These are phyloP conservation scores for Ecdyonurus torrentis DNA, from an alignment of 2,888 invertebrate species.

Conservation along the genomic window DNA sequence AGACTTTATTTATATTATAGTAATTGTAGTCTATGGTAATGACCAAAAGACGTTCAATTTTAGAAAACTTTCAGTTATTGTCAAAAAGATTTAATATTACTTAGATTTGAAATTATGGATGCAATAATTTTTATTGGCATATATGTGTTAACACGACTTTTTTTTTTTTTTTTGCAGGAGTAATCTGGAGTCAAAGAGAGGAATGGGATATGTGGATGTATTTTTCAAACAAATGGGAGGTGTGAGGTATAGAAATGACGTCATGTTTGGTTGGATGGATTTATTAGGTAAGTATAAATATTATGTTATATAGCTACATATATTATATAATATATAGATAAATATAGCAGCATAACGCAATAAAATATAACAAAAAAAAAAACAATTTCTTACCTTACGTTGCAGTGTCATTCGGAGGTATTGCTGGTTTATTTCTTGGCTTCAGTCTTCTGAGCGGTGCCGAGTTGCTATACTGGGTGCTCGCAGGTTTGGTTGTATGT, in stretches of 20 bases:
- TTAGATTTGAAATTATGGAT: no score
- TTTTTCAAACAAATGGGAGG: conserved; percentile 1
- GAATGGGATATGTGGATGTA: neutral
- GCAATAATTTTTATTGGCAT: no score
- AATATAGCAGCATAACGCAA: no score
- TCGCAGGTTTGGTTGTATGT: neutral
- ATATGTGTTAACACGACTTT: no score
- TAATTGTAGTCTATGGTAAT: no score
- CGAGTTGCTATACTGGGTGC: neutral
- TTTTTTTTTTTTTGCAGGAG: neutral
- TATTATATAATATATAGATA: no score
- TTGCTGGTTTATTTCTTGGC: conserved; percentile 1
- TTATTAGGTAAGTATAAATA: neutral
- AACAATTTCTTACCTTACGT: no score
- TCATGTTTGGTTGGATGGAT: conserved; percentile 2
- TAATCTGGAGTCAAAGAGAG: neutral
- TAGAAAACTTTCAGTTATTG: no score
- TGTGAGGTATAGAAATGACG: neutral
- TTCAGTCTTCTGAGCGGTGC: conserved; percentile 1
- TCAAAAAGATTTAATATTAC: no score
- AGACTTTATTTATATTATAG: no score
- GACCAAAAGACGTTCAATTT: no score
- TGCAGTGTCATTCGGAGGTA: neutral
- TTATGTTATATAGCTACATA: no score
- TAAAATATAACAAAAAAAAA: neutral